phyloP scores from a whole-genome alignment of 2,797 vertebrate species.

The Cynodonichthys magdalenae region DNA sequence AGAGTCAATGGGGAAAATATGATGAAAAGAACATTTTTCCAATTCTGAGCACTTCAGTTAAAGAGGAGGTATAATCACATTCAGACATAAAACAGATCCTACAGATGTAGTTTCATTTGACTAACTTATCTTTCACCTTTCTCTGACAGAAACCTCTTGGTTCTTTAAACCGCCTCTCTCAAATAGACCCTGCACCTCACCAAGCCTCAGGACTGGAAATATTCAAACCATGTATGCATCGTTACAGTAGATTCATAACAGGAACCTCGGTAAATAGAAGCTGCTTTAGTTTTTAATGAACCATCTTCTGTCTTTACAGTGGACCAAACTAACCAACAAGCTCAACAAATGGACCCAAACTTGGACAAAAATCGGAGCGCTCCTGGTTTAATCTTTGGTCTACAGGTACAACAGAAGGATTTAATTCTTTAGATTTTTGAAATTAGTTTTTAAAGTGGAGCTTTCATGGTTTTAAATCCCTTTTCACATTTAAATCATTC shows the following conservation, averaged over 20 bases:
- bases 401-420: neutral
- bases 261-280: neutral
- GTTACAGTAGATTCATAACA: neutral
- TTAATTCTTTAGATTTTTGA: neutral
- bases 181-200: neutral
- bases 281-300: neutral
- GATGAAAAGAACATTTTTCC: neutral
- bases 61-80: constrained; percentile 14
- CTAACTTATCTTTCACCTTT: neutral
- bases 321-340: neutral
- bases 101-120: too few species aligned
- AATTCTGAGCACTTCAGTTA: neutral
- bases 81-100: neutral
- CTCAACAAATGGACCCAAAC: neutral
- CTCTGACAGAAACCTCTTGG: constrained; percentile 2
- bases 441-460: too few species aligned
- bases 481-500: too few species aligned
- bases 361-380: neutral
- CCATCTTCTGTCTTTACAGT: neutral
- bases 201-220: neutral
- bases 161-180: neutral
- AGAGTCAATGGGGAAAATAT: accelerated
- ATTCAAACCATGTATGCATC: constrained; percentile 2
- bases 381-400: neutral
- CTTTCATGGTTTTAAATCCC: too few species aligned